Evolutionary conservation across 1,140 invertebrate species (phyloP), one percentile per base, ranked within the genome.

Genomic region (Macrosteles quadrilineatus): DNA sequence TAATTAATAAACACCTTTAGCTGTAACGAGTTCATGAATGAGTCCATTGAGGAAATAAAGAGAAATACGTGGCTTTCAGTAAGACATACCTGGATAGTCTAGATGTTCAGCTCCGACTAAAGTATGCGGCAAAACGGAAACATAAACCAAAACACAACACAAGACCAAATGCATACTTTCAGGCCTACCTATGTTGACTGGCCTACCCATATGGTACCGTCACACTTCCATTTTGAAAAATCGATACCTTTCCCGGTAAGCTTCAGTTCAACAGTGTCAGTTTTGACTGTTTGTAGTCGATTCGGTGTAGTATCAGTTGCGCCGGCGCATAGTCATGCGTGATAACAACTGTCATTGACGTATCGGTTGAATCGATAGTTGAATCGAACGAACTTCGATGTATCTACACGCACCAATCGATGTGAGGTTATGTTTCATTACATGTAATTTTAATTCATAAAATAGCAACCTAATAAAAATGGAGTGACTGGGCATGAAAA

Each of bases 181-280:
- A 14, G 21, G 14, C 23, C 25, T 59, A 2, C 2, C 21, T 25
- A 11, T 23, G 21, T 14, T 25, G 23, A 66, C 40, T 45, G 63
- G 32, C 27, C 40, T 43, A 66, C 63, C 32, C 63, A 66, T 66
- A 66, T 66, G 63, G 31, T 66, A 43, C 27, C 40, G 31, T 43
- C 32, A 40, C 36, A 45, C 63, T 2, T 40, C 63, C 63, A 66
- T 66, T 66, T 43, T 43, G 63, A 66, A 66, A 66, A 66, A 66
- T 66, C 63, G 63, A 66, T 45, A 66, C 63, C 23, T 43, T 45
- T 66, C 63, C 63, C 32, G 40, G 63, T 27, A 43, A 31, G 63
- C 63, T 4, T 27, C 21, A 14, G 27, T 14, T 27, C 55, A 23
- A 59, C 55, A 27, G 55, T 23, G 17, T n/a, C n/a, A n/a, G 17